Base-by-base conservation (phyloP, 2,113 vertebrate species). In the Eulacestoma nigropectus region DNA sequence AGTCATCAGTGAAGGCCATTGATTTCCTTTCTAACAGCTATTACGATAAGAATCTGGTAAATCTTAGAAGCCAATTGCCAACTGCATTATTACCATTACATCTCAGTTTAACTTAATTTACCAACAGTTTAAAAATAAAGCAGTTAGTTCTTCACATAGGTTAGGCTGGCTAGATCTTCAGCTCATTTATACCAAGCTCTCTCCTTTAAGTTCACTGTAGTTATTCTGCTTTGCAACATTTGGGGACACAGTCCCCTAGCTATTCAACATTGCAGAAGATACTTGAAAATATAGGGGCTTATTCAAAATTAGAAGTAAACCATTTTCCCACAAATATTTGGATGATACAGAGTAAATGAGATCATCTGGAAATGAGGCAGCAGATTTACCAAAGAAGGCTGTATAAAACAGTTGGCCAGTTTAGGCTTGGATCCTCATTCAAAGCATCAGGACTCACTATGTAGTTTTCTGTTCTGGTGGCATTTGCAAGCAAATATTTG, bases 401-500 rank as follows among this genome's bases (percentile, higher is more conserved):
- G 27, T 81, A 76, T 84, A 80, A 96, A 97, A 87, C 75, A 60
- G 73, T 86, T 52, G 63, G 52, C 60, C 56, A 64, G 3, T 90
- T 87, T 95, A 84, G 57, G 47, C 47, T 94, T 88, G 87, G 55
- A 73, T 73, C 56, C 27, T 91, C 57, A 93, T 76, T 95, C 84
- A 93, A 60, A 94, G 47, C 52, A 22, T 59, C 75, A 67, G 22
- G 67, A 82, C 63, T 77, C 44, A 25, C 69, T 72, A 12, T 80
- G 89, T 70, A 88, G 90, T 91, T 95, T 96, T 96, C 96, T 44
- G 0, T 97, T 89, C 87, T 32, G 53, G 70, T 94, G 76, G 73
- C 50, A 53, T 96, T 93, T 89, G 62, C 84, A 91, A 91, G 89
- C 84, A 97, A 97, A 97, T 97, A 96, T 97, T 97, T 97, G 63